These are phyloP conservation scores for Notodonta ziczac DNA, from an alignment of 2,888 invertebrate genomes.

Conservation along the genomic window DNA sequence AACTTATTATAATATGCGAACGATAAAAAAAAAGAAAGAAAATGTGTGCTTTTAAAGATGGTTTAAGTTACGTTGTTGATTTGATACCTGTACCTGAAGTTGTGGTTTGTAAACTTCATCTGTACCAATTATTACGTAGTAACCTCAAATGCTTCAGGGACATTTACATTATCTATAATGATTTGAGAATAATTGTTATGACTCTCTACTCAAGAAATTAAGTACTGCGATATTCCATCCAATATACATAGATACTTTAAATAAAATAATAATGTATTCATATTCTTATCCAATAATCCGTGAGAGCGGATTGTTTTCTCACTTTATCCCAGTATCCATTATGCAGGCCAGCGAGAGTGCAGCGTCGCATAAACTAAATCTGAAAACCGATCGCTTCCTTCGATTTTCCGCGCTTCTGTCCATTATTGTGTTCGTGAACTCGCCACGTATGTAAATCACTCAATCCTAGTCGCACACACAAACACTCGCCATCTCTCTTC, in stretches of 20 bases:
- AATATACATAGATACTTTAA: not conserved
- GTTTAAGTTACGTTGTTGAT: too few relatives aligned
- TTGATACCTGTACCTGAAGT: too few relatives aligned
- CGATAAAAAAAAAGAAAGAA: too few relatives aligned
- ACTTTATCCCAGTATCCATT: conserved; percentile 49
- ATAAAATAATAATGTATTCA: conserved; percentile 42
- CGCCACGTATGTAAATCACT: conserved; percentile 77
- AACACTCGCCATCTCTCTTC: conserved; percentile 58
- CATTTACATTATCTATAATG: too few relatives aligned
- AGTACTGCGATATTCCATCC: not conserved
- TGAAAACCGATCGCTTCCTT: conserved; percentile 75
- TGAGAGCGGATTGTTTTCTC: conserved; percentile 44
- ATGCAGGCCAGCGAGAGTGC: conserved; percentile 56
- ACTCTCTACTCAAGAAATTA: not conserved
- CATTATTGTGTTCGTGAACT: conserved; percentile 79
- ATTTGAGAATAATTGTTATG: too few relatives aligned
- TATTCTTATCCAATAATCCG: conserved; percentile 37
- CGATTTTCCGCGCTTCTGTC: conserved; percentile 77
- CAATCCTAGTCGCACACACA: conserved; percentile 60
- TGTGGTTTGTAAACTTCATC: too few relatives aligned
- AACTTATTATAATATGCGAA: too few relatives aligned
- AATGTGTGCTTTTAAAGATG: too few relatives aligned
- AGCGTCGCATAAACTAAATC: conserved; percentile 61
- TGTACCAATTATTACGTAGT: too few relatives aligned
- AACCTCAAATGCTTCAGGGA: too few relatives aligned